Evolutionary conservation across 2,888 invertebrate genomes (phyloP), one percentile per base, ranked within the genome.

Genomic region (Drosophila nigricruria): DNA sequence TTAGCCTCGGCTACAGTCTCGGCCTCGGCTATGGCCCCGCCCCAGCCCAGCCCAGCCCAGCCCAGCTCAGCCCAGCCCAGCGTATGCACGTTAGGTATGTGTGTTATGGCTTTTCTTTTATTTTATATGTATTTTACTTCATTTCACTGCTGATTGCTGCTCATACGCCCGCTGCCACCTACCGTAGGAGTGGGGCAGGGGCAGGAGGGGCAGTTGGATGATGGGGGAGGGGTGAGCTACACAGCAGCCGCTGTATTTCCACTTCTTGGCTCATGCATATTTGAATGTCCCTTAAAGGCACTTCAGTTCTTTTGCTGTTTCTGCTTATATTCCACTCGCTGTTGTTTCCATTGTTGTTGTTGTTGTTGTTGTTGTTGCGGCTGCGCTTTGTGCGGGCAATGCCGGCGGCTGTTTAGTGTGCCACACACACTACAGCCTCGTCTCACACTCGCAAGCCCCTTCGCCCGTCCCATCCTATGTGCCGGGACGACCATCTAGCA

Each of bases 261-360:
- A 66, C 72, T 70, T 70, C 75, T 73, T 64, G 68, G 70, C 75
- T 86, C 88, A 88, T 87, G 86, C 88, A 87, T 87, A 87, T 87
- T 88, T 88, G 73, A 87, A 83, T 82, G 81, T 88, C 88, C 86
- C 88, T 88, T 86, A 87, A 88, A 88, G 86, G 86, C 88, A 83
- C 86, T 86, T 88, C 75, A 78, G 88, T 72, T 78, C 72, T 78
- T 76, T 75, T 79, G 57, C 73, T 45, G 65, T 69, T 64, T 57
- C 57, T 75, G 63, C 74, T 70, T 62, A 56, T 65, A 62, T 66
- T 53, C 47, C 56, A 43, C 60, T 52, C 43, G 43, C 66, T 62
- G 42, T 60, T 71, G 38, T 20, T 62, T 23, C 25, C 40, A 34
- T 34, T 62, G 32, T 32, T 68, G 49, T 50, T 66, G 23, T 66